A percentile compares a stretch with the other conserved stretches of the same genome.
phyloP scores from a whole-genome alignment of 2,113 vertebrate species.

The Chunga burmeisteri region DNA sequence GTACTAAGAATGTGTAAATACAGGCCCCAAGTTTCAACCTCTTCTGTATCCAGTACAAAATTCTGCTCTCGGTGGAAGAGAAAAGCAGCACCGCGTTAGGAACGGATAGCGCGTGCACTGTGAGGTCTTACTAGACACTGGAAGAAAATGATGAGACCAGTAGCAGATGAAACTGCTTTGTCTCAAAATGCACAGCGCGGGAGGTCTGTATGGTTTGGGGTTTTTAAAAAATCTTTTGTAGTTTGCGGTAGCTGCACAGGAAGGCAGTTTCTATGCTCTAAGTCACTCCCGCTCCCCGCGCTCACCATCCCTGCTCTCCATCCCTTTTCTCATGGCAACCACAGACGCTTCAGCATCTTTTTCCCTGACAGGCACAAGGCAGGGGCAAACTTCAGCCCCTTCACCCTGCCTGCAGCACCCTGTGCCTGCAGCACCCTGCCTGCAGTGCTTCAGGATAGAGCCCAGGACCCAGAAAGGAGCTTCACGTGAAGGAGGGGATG shows the following conservation, averaged over 20 bases:
- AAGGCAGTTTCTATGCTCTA: not conserved
- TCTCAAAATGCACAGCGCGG: rapidly evolving
- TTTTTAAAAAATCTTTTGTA: not conserved
- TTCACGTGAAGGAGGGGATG: not conserved
- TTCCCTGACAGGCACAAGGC: not conserved
- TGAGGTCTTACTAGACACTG: not conserved
- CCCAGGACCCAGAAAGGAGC: rapidly evolving
- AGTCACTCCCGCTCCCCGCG: not conserved
- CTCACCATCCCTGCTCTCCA: not conserved
- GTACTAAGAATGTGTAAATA: not conserved
- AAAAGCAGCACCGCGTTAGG: not conserved
- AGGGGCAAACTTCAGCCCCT: not conserved
- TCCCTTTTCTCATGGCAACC: not conserved
- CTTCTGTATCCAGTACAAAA: not conserved
- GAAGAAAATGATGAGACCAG: not conserved
- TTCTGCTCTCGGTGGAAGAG: not conserved
- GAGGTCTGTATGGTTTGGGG: not conserved
- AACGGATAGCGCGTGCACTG: not conserved
- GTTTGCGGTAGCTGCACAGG: not conserved
- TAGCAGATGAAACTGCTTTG: not conserved
- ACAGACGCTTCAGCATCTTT: not conserved
- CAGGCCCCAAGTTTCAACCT: not conserved
- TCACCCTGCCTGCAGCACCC: not conserved
- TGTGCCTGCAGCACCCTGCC: not conserved
- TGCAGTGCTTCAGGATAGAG: not conserved